Evolutionary conservation across 2,888 invertebrate genomes (phyloP).

Genomic region (Amphiduros pacificus): DNA sequence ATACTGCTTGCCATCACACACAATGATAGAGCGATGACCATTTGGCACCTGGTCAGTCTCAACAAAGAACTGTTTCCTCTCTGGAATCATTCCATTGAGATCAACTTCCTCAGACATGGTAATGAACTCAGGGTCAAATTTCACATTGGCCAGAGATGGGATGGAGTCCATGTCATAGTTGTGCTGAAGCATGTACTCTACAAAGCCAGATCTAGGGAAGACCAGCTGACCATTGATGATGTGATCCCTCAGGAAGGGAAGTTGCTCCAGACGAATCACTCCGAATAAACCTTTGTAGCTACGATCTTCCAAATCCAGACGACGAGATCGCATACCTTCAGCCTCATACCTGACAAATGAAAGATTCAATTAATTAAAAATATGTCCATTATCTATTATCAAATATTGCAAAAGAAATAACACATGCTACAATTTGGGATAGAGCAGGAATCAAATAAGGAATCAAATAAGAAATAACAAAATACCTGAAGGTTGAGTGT

Average conservation of each 20-base stretch:
- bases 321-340: conserved; percentile 4
- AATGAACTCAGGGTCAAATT: conserved; percentile 5
- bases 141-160: conserved; percentile 5
- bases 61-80: background rate
- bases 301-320: conserved; percentile 12
- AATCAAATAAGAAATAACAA: too few species aligned
- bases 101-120: background rate
- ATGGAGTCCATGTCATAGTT: background rate
- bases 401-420: too few species aligned
- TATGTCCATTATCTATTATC: too few species aligned
- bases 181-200: conserved; percentile 12
- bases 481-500: conserved; percentile 17
- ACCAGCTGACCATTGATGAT: conserved; percentile 15
- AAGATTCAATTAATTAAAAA: too few species aligned
- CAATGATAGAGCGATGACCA: background rate
- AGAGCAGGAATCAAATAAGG: too few species aligned
- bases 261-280: background rate
- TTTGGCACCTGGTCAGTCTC: background rate
- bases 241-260: conserved; percentile 12
- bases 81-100: conserved; percentile 1
- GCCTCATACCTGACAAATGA: too few species aligned
- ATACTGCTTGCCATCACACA: conserved; percentile 3
- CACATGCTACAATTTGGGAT: too few species aligned
- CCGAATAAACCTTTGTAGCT: conserved; percentile 10
- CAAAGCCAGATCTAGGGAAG: conserved; percentile 19